Percentiles rank a stretch among this genome's conserved stretches.
Conservation (phyloP, 2,797 vertebrate genomes). For the Choloepus didactylus region DNA sequence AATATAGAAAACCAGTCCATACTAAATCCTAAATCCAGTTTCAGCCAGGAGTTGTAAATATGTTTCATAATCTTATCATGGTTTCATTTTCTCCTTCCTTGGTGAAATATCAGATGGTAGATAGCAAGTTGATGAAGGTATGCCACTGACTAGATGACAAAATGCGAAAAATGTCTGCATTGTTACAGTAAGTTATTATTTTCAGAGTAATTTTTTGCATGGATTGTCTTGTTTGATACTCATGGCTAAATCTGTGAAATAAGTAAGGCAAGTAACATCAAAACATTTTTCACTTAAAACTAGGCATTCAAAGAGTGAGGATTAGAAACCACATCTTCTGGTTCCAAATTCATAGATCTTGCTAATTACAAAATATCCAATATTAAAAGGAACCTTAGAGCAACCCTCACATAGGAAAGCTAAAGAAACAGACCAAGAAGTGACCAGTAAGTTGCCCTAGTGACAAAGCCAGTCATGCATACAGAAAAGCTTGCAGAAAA, state of each 20-base stretch:
- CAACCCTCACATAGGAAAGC: neutral
- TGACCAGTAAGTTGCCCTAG: neutral
- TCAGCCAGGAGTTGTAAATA: constrained; percentile 13
- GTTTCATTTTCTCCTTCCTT: neutral
- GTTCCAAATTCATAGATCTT: neutral
- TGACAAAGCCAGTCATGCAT: neutral
- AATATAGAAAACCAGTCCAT: neutral
- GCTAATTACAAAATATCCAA: neutral
- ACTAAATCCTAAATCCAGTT: neutral
- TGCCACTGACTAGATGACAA: neutral
- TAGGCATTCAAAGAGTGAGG: neutral
- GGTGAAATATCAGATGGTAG: neutral
- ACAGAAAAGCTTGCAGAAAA: neutral
- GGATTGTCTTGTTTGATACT: neutral
- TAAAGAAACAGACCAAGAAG: neutral
- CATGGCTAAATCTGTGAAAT: neutral
- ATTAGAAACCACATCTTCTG: neutral
- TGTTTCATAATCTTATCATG: neutral
- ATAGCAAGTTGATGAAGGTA: neutral
- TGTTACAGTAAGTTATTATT: neutral
- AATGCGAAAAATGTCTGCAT: neutral
- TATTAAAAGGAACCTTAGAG: neutral
- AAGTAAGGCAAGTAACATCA: neutral
- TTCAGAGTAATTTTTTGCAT: neutral
- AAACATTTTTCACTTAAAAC: neutral